Evolutionary conservation across 2,113 vertebrate genomes (phyloP).

Genomic region (Rhea pennata): DNA sequence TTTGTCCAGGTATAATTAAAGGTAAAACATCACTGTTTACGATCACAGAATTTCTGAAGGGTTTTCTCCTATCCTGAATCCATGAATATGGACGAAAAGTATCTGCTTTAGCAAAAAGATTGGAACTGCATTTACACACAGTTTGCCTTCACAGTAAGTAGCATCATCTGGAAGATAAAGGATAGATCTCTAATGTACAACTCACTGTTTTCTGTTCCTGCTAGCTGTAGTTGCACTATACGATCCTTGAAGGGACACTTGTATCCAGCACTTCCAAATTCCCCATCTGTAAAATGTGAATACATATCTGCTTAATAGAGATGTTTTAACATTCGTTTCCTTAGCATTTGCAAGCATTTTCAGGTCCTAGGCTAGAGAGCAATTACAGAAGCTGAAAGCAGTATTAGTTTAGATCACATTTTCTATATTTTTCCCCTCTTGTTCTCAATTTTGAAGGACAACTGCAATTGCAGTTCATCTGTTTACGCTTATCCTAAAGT

Average conservation of each 20-base stretch:
- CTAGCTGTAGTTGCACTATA: not conserved
- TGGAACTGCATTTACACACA: not conserved
- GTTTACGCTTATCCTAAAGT: slow-evolving; percentile 66
- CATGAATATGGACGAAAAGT: not conserved
- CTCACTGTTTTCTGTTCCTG: not conserved
- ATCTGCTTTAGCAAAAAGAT: not conserved
- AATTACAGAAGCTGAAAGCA: not conserved
- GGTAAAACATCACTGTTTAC: not conserved
- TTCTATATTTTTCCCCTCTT: slow-evolving; percentile 9
- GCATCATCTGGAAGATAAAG: not conserved
- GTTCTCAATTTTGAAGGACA: slow-evolving; percentile 65
- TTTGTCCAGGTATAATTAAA: not conserved
- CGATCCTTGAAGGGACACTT: not conserved
- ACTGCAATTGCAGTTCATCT: slow-evolving; percentile 48
- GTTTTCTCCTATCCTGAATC: not conserved
- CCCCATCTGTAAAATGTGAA: not conserved
- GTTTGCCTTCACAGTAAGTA: not conserved
- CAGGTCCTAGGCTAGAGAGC: not conserved
- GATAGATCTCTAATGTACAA: not conserved
- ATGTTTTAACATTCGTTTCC: not conserved
- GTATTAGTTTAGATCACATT: not conserved
- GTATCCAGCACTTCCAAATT: not conserved
- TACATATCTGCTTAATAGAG: not conserved
- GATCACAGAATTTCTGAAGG: not conserved
- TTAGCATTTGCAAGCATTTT: not conserved